Base-by-base conservation (phyloP, 2,113 vertebrate species). In the Nannospalax galili region DNA sequence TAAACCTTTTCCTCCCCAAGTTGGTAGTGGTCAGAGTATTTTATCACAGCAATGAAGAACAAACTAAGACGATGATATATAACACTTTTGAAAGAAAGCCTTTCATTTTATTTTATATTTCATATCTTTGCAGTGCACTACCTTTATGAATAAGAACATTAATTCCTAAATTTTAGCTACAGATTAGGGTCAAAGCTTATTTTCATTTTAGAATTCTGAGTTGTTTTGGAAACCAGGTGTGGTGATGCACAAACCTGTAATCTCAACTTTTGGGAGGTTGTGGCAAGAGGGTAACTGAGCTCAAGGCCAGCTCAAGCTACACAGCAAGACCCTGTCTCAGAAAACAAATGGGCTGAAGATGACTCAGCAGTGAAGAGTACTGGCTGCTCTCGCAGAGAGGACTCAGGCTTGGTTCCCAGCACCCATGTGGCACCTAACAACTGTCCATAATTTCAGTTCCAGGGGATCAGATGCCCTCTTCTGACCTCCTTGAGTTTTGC, bases 41-140 rank as follows among this genome's bases (percentile, higher is more conserved):
- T n/a, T n/a, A n/a, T n/a, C n/a, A n/a, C n/a, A n/a, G n/a, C n/a
- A n/a, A n/a, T n/a, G n/a, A n/a, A n/a, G n/a, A n/a, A n/a, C n/a
- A n/a, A n/a, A n/a, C n/a, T n/a, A n/a, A n/a, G n/a, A n/a, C n/a
- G n/a, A 52, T 52, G 11, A 52, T 52, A 52, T 11, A 52, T 37
- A 42, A 42, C 37, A 45, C 35, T 84, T 79, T 95, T 72, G 84
- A 92, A 90, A 84, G 48, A 84, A 94, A 91, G 56, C 62, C 28
- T 80, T 93, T 24, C 56, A 40, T 70, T 85, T 45, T 60, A 20
- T 96, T 95, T 90, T 78, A 35, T 90, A 78, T 92, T 85, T 28
- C 79, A 69, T 28, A 7, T 69, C 32, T 52, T 91, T 69, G 74
- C 30, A 60, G 8, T 85, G 22, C 22, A 19, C 22, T 67, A 75